phyloP scores from a whole-genome alignment of 2,113 vertebrate genomes.

The Indicator indicator region DNA sequence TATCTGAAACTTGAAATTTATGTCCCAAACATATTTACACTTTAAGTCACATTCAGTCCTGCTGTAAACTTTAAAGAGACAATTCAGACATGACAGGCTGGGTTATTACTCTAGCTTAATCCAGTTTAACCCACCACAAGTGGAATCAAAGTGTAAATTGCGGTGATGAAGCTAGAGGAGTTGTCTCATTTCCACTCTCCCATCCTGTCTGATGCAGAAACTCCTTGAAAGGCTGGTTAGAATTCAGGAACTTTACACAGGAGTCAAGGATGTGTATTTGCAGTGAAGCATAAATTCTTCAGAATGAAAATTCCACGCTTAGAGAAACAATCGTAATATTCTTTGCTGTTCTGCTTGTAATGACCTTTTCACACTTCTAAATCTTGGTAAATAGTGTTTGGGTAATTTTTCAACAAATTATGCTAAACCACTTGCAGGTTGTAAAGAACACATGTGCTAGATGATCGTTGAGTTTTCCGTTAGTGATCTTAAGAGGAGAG shows the following conservation, averaged over 20 bases:
- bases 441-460: neutral
- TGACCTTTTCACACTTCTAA: neutral
- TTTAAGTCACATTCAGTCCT: neutral
- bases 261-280: neutral
- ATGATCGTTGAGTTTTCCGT: slow-evolving; percentile 37
- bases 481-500: slow-evolving; percentile 1
- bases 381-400: neutral
- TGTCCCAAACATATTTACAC: neutral
- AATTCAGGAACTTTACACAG: neutral
- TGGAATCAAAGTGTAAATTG: neutral
- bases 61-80: neutral
- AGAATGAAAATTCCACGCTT: neutral
- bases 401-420: slow-evolving; percentile 28
- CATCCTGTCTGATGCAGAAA: neutral
- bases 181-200: neutral
- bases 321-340: neutral
- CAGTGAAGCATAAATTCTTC: neutral
- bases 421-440: neutral
- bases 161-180: neutral
- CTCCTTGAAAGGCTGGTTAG: neutral
- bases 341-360: neutral
- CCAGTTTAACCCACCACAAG: neutral
- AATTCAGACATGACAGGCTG: neutral
- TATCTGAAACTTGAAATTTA: neutral
- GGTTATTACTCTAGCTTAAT: neutral